Evolutionary conservation across 2,113 vertebrate genomes (phyloP).

Genomic region (Marcusenius ussheri): DNA sequence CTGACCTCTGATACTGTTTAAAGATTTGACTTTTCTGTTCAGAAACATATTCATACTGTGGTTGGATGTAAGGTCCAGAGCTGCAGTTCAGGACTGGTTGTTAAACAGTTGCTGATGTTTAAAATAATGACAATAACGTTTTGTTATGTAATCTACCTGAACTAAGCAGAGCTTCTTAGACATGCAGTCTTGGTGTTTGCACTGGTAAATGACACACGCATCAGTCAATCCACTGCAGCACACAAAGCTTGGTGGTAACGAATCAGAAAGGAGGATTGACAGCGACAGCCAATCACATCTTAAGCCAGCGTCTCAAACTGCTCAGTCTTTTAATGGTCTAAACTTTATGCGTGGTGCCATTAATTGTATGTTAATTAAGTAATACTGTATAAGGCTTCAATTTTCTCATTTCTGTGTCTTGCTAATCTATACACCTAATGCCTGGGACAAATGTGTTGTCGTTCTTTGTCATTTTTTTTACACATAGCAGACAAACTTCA

Average conservation of each 20-base stretch:
- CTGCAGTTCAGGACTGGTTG: background rate
- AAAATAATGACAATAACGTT: background rate
- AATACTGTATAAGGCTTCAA: background rate
- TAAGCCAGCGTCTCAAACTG: background rate
- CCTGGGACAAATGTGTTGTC: background rate
- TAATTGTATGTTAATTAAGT: background rate
- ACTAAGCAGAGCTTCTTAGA: background rate
- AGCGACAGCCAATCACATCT: background rate
- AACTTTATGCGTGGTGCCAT: background rate
- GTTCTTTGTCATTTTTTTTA: background rate
- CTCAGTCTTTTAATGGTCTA: background rate
- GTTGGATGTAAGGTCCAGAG: background rate
- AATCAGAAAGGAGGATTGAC: background rate
- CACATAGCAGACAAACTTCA: background rate
- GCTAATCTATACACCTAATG: background rate
- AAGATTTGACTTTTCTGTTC: background rate
- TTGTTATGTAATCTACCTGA: background rate
- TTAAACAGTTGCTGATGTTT: background rate
- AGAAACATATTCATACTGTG: background rate
- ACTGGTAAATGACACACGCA: background rate
- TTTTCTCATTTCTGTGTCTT: background rate
- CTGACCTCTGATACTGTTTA: background rate
- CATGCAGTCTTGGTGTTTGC: background rate
- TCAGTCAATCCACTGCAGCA: background rate
- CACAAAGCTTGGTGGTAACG: background rate